Evolutionary conservation across 2,797 vertebrate genomes (phyloP).

Genomic region (Anomalospiza imberbis): DNA sequence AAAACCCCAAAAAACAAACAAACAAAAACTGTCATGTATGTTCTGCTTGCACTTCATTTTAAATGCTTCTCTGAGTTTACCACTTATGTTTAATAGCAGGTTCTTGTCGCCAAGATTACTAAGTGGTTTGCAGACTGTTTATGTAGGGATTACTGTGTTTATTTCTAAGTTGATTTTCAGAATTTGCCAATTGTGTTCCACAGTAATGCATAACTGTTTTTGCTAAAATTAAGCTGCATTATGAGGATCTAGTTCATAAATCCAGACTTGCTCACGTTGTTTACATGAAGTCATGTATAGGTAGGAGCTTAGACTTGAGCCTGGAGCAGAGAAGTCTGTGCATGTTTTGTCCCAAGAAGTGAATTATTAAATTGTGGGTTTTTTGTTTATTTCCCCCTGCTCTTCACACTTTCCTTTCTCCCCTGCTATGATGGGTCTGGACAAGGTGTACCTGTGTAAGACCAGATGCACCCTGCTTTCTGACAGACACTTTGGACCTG

Average conservation of each 20-base stretch:
- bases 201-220: background rate
- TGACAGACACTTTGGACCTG: background rate
- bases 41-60: background rate
- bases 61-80: background rate
- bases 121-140: background rate
- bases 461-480: background rate
- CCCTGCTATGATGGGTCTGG: accelerated
- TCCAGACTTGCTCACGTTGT: background rate
- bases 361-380: background rate
- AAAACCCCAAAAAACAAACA: background rate
- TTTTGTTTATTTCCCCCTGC: accelerated
- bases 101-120: background rate
- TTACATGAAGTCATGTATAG: background rate
- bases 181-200: background rate
- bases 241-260: background rate
- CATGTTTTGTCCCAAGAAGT: background rate
- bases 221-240: background rate
- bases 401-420: background rate
- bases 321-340: background rate
- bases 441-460: background rate
- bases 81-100: background rate
- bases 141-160: background rate
- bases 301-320: background rate
- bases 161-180: background rate
- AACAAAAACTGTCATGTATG: background rate